These are phyloP conservation scores for Andrena chrysosceles DNA, from an alignment of 2,888 invertebrate genomes.

Conservation along the genomic window DNA sequence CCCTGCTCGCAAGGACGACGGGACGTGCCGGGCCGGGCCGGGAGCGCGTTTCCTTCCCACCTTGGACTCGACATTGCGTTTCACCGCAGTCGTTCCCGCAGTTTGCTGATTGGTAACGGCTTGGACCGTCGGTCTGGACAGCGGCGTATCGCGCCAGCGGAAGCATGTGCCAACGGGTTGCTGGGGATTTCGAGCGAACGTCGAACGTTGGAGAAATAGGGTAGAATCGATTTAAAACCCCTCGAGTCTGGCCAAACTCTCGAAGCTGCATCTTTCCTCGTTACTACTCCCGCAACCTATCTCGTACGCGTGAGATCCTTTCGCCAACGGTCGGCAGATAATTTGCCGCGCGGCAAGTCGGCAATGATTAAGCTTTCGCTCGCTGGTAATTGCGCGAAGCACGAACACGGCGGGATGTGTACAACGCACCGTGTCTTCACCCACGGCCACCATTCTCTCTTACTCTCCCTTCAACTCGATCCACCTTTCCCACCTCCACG, in stretches of 20 bases:
- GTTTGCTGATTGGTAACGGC: too few species aligned
- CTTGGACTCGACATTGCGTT: conserved; percentile 1
- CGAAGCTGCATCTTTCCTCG: conserved; percentile 28
- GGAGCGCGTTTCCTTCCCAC: conserved; percentile 3
- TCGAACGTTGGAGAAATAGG: too few species aligned
- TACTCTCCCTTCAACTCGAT: neutral
- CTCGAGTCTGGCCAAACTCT: neutral
- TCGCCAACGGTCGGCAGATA: conserved; percentile 65
- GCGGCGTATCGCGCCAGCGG: too few species aligned
- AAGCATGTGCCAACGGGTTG: too few species aligned
- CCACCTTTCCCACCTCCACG: neutral
- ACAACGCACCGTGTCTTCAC: conserved; percentile 56
- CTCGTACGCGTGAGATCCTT: conserved; percentile 59
- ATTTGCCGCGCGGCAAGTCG: conserved; percentile 72
- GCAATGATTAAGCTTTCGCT: conserved; percentile 71
- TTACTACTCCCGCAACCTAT: conserved; percentile 55
- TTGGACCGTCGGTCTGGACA: too few species aligned
- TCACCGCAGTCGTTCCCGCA: neutral
- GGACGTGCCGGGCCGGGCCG: neutral
- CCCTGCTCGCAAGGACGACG: conserved; percentile 42
- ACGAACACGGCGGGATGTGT: conserved; percentile 61
- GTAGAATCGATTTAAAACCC: too few species aligned
- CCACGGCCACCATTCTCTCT: conserved; percentile 36
- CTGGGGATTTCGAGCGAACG: too few species aligned
- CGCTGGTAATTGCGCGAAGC: conserved; percentile 67